phyloP scores from a whole-genome alignment of 2,888 invertebrate species.

The Agonum fuliginosum region DNA sequence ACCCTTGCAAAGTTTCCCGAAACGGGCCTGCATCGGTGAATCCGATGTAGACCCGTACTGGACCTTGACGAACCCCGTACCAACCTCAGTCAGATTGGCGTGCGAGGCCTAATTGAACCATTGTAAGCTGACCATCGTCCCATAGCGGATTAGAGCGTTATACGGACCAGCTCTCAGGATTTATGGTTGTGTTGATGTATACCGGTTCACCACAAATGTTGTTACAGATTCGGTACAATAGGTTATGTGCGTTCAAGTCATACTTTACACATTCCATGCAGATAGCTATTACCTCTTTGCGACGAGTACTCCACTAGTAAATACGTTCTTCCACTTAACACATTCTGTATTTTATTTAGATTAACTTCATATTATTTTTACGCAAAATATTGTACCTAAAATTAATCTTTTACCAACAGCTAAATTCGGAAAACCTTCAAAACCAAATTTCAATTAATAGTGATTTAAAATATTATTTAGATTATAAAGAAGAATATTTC shows the following conservation, averaged over 20 bases:
- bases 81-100: conserved; percentile 36
- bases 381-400: too few relatives aligned
- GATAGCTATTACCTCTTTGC: conserved; percentile 14
- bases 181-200: conserved; percentile 57
- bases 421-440: too few relatives aligned
- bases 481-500: too few relatives aligned
- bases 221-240: conserved; percentile 54
- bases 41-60: not conserved
- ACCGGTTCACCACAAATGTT: conserved; percentile 53
- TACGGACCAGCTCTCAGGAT: conserved; percentile 51
- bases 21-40: too few relatives aligned
- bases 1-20: too few relatives aligned
- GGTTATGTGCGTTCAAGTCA: conserved; percentile 19
- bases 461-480: too few relatives aligned
- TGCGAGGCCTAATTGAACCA: conserved; percentile 57
- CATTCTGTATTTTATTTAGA: too few relatives aligned
- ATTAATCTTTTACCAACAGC: too few relatives aligned
- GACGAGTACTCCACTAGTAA: too few relatives aligned
- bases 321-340: too few relatives aligned
- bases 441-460: too few relatives aligned
- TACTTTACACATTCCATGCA: conserved; percentile 3
- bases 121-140: conserved; percentile 58
- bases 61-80: not conserved
- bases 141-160: conserved; percentile 55
- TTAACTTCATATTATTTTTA: too few relatives aligned